phyloP scores from a whole-genome alignment of 1,140 invertebrate species.

The Chlorops oryzae region DNA sequence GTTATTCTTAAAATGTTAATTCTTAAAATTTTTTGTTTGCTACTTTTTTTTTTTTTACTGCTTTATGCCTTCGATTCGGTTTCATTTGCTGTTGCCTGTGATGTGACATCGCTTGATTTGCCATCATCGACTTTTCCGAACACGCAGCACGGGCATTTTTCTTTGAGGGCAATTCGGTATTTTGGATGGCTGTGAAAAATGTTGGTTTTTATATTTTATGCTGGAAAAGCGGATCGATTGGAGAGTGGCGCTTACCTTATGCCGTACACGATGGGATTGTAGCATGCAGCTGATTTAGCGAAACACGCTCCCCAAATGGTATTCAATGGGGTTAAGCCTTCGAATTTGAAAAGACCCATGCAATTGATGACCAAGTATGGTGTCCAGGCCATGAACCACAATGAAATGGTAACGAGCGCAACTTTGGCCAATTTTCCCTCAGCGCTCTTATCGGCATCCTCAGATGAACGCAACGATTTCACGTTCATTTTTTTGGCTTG shows the following conservation, averaged over 20 bases:
- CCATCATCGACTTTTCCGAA: slow-evolving; percentile 50
- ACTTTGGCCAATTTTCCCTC: slow-evolving; percentile 75
- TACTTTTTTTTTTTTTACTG: neutral
- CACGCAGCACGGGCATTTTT: slow-evolving; percentile 64
- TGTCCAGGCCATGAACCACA: slow-evolving; percentile 82
- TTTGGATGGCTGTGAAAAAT: slow-evolving; percentile 63
- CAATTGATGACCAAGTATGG: slow-evolving; percentile 77
- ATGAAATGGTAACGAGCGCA: slow-evolving; percentile 70
- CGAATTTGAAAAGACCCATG: slow-evolving; percentile 63
- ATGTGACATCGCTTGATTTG: slow-evolving; percentile 49
- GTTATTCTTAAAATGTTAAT: neutral
- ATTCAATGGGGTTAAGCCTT: slow-evolving; percentile 62
- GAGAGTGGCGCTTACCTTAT: slow-evolving; percentile 55
- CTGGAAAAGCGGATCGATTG: neutral
- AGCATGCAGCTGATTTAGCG: slow-evolving; percentile 71
- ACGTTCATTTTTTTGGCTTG: slow-evolving; percentile 85
- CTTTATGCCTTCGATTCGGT: slow-evolving; percentile 43
- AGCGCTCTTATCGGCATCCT: slow-evolving; percentile 60
- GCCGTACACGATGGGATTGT: slow-evolving; percentile 78
- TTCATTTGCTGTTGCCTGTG: slow-evolving; percentile 45
- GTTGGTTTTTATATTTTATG: slow-evolving; percentile 4
- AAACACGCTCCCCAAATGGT: slow-evolving; percentile 75
- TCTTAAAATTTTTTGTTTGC: neutral
- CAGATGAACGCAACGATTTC: slow-evolving; percentile 64
- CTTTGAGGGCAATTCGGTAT: slow-evolving; percentile 63